Evolutionary conservation across 2,888 invertebrate genomes (phyloP).

Genomic region (Pyrochroa serraticornis): DNA sequence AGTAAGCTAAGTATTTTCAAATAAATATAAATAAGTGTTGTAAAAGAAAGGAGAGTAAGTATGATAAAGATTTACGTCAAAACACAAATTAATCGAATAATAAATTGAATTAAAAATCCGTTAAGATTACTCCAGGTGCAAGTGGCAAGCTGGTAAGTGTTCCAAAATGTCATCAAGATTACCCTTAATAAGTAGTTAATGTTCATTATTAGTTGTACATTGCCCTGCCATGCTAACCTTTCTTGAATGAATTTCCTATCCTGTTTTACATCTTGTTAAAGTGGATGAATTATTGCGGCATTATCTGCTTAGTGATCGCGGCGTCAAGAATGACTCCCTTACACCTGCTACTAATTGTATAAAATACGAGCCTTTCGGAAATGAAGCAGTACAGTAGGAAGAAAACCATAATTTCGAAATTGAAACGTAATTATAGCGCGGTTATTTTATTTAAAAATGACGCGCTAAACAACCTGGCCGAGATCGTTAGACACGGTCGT

Average conservation of each 20-base stretch:
- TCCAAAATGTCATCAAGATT: too few relatives aligned
- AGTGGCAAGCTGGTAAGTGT: too few relatives aligned
- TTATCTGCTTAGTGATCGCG: slow-evolving; percentile 19
- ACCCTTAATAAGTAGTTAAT: too few relatives aligned
- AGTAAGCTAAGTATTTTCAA: too few relatives aligned
- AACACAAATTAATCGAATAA: too few relatives aligned
- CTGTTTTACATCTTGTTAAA: slow-evolving; percentile 12
- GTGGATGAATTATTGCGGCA: slow-evolving; percentile 17
- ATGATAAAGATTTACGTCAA: too few relatives aligned
- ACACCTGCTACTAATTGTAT: slow-evolving; percentile 26
- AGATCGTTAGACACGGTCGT: slow-evolving; percentile 2
- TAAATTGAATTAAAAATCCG: too few relatives aligned
- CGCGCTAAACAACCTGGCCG: background rate
- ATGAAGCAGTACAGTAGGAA: slow-evolving; percentile 20
- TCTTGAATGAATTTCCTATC: slow-evolving; percentile 9
- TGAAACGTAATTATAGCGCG: slow-evolving; percentile 21
- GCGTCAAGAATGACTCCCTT: slow-evolving; percentile 12
- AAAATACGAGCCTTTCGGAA: slow-evolving; percentile 18
- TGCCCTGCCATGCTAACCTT: too few relatives aligned
- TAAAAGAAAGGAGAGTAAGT: too few relatives aligned
- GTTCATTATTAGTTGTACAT: too few relatives aligned
- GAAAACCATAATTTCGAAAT: slow-evolving; percentile 17
- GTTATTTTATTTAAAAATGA: slow-evolving; percentile 8
- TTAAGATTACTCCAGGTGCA: too few relatives aligned
- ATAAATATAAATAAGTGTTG: too few relatives aligned